Conservation (phyloP, 2,888 invertebrate species). For the Metopia argyrocephala region DNA sequence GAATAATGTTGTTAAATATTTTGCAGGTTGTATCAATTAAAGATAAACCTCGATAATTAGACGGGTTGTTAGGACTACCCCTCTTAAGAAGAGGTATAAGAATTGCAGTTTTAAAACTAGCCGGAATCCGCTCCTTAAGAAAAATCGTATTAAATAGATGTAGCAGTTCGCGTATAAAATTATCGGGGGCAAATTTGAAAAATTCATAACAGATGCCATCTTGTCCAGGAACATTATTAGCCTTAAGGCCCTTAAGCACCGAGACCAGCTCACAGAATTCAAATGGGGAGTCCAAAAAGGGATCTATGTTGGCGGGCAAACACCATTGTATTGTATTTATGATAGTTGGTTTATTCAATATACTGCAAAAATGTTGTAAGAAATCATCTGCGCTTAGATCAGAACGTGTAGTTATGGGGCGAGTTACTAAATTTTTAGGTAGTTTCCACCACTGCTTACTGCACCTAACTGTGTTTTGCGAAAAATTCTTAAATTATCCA, state of each 20-base stretch:
- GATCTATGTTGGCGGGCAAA: not conserved
- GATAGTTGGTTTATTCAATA: not conserved
- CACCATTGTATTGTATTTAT: not conserved
- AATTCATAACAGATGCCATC: too few species aligned
- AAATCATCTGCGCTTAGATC: not conserved
- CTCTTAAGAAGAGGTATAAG: too few species aligned
- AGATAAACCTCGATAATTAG: too few species aligned
- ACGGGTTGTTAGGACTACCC: too few species aligned
- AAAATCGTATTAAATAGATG: too few species aligned
- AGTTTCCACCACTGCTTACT: conserved; percentile 11
- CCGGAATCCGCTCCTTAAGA: too few species aligned
- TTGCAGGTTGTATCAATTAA: too few species aligned
- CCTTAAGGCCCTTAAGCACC: not conserved
- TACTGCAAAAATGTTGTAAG: not conserved
- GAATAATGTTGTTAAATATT: too few species aligned
- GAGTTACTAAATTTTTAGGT: not conserved
- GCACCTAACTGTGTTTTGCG: not conserved
- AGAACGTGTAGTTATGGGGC: not conserved
- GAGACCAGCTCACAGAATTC: not conserved
- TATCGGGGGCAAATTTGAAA: too few species aligned
- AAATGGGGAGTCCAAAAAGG: conserved; percentile 2
- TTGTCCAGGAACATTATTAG: too few species aligned
- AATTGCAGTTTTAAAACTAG: too few species aligned
- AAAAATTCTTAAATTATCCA: not conserved
- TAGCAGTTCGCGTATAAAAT: too few species aligned